These are phyloP conservation scores for Emydoidea blandingii DNA, from an alignment of 2,797 vertebrate species.

Conservation along the genomic window DNA sequence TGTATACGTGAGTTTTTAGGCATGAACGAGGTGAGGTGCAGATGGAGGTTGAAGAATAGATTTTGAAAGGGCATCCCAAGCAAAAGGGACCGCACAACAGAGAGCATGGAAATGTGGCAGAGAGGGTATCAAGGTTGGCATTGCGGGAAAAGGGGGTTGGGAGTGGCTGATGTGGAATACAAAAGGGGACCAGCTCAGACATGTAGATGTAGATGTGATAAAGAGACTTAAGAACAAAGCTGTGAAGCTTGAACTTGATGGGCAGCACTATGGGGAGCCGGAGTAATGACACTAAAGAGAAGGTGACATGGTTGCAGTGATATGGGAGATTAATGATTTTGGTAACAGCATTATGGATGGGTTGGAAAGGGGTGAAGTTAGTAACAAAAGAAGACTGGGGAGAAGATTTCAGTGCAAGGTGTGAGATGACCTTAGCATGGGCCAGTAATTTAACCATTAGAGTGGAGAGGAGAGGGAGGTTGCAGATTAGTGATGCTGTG, in stretches of 20 bases:
- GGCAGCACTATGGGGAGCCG: background rate
- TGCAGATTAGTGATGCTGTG: background rate
- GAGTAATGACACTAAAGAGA: background rate
- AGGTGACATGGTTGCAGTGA: background rate
- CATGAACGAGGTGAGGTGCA: background rate
- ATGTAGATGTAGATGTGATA: background rate
- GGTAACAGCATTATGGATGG: background rate
- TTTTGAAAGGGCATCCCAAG: background rate
- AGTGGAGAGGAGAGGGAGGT: background rate
- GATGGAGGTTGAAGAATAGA: background rate
- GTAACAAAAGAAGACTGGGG: background rate
- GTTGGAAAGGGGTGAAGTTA: rapidly evolving
- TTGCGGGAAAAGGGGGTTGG: background rate
- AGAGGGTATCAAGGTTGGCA: background rate
- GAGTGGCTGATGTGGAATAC: background rate
- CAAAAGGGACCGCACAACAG: background rate
- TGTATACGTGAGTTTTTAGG: background rate
- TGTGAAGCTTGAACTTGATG: background rate
- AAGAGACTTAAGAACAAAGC: background rate
- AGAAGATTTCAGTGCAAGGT: background rate
- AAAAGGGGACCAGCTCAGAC: background rate
- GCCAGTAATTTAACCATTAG: background rate
- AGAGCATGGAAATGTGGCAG: background rate
- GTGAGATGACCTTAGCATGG: rapidly evolving
- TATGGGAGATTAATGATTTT: background rate